These are phyloP conservation scores for Danionella dracula DNA, from an alignment of 2,797 vertebrate genomes.

Conservation along the genomic window DNA sequence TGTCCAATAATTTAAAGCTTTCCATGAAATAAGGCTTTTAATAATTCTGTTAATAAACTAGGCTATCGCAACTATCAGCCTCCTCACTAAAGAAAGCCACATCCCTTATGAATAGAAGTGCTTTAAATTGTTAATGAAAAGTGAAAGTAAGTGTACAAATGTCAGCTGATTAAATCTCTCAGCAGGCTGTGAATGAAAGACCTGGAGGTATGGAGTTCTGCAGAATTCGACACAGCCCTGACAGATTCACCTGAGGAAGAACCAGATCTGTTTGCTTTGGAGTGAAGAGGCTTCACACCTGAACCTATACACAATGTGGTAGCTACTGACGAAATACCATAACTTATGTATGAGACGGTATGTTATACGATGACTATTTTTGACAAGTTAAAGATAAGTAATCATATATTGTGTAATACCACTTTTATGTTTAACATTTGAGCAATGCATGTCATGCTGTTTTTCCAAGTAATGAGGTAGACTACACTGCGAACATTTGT, in stretches of 20 bases:
- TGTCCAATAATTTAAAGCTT: no score
- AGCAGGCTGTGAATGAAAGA: constrained; percentile 30
- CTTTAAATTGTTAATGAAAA: constrained; percentile 15
- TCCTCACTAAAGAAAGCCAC: constrained; percentile 43
- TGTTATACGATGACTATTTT: no score
- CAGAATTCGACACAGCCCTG: constrained; percentile 42
- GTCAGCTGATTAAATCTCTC: constrained; percentile 50
- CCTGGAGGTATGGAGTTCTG: constrained; percentile 41
- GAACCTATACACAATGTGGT: not conserved
- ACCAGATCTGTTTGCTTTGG: constrained; percentile 31
- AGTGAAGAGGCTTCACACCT: not conserved
- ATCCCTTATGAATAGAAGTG: constrained; percentile 27
- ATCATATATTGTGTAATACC: no score
- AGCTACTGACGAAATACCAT: not conserved
- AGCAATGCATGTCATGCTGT: not conserved
- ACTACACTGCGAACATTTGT: no score
- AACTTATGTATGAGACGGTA: no score
- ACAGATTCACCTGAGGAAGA: constrained; percentile 58
- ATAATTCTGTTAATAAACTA: constrained; percentile 26
- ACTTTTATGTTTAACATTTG: no score
- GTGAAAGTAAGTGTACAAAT: constrained; percentile 34
- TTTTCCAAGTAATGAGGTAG: constrained; percentile 46
- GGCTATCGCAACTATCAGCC: constrained; percentile 47
- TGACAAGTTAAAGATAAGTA: no score
- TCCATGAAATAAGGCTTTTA: no score